phyloP scores from a whole-genome alignment of 2,888 invertebrate species.

The Aphodius sticticus region DNA sequence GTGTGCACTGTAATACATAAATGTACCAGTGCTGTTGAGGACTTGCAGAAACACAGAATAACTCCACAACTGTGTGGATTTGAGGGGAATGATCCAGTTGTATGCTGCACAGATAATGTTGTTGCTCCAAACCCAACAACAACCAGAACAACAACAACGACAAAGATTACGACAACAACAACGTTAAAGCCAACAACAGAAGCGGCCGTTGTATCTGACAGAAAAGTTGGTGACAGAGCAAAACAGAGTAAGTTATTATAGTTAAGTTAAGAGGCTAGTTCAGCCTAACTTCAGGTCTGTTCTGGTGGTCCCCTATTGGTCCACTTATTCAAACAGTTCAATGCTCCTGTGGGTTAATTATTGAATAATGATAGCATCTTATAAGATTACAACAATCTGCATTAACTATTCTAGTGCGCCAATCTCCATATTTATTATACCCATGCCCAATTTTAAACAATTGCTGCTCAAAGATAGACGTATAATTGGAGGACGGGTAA shows the following conservation, averaged over 20 bases:
- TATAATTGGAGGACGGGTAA: no score
- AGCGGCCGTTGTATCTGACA: neutral
- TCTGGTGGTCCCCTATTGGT: no score
- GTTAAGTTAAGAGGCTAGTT: neutral
- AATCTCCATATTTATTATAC: no score
- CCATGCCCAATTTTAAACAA: no score
- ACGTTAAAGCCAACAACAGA: neutral
- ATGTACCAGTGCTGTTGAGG: constrained; percentile 16
- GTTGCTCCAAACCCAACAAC: neutral
- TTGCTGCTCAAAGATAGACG: no score
- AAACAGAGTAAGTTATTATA: constrained; percentile 21
- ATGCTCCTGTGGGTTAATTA: no score
- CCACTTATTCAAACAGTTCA: no score
- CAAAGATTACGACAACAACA: constrained; percentile 19
- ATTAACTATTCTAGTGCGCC: no score
- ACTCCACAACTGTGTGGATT: constrained; percentile 41
- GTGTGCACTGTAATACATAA: constrained; percentile 12
- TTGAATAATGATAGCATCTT: no score
- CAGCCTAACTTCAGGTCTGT: no score
- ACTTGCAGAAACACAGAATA: constrained; percentile 15
- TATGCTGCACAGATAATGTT: constrained; percentile 43
- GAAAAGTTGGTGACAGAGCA: constrained; percentile 24
- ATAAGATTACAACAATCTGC: no score
- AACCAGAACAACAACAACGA: neutral
- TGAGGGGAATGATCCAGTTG: constrained; percentile 41